phyloP scores from a whole-genome alignment of 2,888 invertebrate species.

The Amblyjoppa proteus region DNA sequence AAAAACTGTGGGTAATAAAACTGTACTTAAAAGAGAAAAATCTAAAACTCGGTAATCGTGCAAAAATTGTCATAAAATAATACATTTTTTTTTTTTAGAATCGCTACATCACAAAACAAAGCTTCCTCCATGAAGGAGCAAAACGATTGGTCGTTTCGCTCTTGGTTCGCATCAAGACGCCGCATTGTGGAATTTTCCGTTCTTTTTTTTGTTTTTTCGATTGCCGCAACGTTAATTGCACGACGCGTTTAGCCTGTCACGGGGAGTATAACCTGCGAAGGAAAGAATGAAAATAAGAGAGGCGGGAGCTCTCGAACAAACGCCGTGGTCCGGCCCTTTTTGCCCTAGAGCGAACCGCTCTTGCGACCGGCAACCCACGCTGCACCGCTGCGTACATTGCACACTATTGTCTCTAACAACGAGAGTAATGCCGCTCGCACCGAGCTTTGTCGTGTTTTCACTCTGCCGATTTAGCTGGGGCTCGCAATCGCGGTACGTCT shows the following conservation, averaged over 20 bases:
- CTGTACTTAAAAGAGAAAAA: conserved; percentile 20
- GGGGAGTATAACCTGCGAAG: conserved; percentile 41
- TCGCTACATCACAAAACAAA: too few relatives aligned
- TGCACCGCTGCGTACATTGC: conserved; percentile 51
- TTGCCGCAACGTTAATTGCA: not conserved
- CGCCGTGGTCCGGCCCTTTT: conserved; percentile 61
- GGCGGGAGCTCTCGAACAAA: conserved; percentile 50
- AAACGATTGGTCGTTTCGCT: too few relatives aligned
- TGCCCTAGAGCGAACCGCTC: conserved; percentile 58
- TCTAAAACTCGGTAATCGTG: conserved; percentile 25
- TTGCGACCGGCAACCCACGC: conserved; percentile 50
- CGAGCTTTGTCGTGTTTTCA: conserved; percentile 64
- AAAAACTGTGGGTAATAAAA: conserved; percentile 27
- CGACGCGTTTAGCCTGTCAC: conserved; percentile 66
- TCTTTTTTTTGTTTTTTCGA: not conserved
- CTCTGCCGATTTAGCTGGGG: conserved; percentile 15
- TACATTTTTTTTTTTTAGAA: not conserved
- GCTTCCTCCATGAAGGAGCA: too few relatives aligned
- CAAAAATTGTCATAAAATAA: conserved; percentile 12
- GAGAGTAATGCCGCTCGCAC: conserved; percentile 58
- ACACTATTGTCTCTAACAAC: conserved; percentile 69
- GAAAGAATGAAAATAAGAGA: conserved; percentile 47
- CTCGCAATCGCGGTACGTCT: conserved; percentile 22
- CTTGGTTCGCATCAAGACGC: too few relatives aligned
- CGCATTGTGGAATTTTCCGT: not conserved